phyloP scores from a whole-genome alignment of 2,888 invertebrate genomes.

The Corbicula japonica region DNA sequence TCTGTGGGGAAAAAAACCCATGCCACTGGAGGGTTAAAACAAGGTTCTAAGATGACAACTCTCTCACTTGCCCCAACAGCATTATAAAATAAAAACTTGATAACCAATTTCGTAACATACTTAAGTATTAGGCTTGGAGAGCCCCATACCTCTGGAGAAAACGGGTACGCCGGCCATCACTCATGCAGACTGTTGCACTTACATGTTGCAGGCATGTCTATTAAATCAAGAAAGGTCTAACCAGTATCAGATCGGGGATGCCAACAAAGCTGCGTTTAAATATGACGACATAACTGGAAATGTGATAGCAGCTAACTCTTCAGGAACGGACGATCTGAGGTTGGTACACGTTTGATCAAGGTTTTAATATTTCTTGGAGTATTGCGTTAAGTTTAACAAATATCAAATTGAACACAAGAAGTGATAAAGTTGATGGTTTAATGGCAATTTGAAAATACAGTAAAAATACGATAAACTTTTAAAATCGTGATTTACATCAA shows the following conservation, averaged over 20 bases:
- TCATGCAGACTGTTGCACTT: background rate
- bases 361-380: background rate
- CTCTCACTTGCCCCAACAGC: no score
- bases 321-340: conserved; percentile 39
- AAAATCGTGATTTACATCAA: no score
- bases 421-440: background rate
- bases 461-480: background rate
- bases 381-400: background rate
- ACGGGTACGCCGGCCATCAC: no score
- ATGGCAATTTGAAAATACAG: background rate
- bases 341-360: background rate
- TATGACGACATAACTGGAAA: conserved; percentile 30
- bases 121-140: no score
- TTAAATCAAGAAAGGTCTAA: conserved; percentile 35
- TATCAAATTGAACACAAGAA: background rate
- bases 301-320: conserved; percentile 29
- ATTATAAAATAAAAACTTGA: no score
- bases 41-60: no score
- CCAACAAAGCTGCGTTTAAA: conserved; percentile 24
- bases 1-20: no score
- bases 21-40: no score
- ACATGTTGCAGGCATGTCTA: conserved; percentile 42
- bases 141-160: no score
- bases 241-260: conserved; percentile 52
- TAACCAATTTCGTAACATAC: no score